Evolutionary conservation across 2,797 vertebrate species (phyloP), one percentile per base, ranked within the genome.

Genomic region (Oceanodroma leucorhoa): DNA sequence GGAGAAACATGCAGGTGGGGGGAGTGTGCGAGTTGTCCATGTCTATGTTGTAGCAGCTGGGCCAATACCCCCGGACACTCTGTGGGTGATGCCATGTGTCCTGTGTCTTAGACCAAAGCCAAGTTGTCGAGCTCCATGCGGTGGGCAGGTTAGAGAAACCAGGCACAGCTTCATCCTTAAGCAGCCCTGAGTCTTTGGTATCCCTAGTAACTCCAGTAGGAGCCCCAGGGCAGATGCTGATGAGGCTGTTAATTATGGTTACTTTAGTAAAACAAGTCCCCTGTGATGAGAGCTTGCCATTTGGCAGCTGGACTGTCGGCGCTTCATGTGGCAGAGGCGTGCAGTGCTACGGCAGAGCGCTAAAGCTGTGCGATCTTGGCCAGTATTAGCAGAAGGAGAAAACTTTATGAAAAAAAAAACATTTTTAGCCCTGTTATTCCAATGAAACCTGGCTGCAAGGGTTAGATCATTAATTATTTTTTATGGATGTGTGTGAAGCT

Each of bases 1-100:
- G 46, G 21, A 32, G 43, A n/a, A 75, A n/a, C 2, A 1, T 32
- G 22, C 4, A 41, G 32, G 2, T 23, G 7, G 8, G 8, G 7
- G 22, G 36, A 43, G 55, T 9, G 6, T 36, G 24, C 0, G 1
- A n/a, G 61, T 67, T 77, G 54, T n/a, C 34, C 1, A 0, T 77
- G 60, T 36, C 40, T 2, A 0, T 71, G 21, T 55, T 64, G 41
- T 64, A 41, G 36, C 53, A 60, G 11, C 43, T 58, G 32, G 12
- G 11, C 58, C 61, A 14, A 43, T 8, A 19, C 8, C 32, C 20
- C 14, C 2, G 1, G 40, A 6, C 3, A 5, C 27, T 24, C 23
- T 50, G 41, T 5, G 3, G 19, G 40, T 73, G 61, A 60, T 55
- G 23, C 19, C 14, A 2, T 7, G 3, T 40, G 32, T 50, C 55